These are phyloP conservation scores for Cepaea nemoralis DNA, from an alignment of 1,140 invertebrate genomes.

Conservation along the genomic window DNA sequence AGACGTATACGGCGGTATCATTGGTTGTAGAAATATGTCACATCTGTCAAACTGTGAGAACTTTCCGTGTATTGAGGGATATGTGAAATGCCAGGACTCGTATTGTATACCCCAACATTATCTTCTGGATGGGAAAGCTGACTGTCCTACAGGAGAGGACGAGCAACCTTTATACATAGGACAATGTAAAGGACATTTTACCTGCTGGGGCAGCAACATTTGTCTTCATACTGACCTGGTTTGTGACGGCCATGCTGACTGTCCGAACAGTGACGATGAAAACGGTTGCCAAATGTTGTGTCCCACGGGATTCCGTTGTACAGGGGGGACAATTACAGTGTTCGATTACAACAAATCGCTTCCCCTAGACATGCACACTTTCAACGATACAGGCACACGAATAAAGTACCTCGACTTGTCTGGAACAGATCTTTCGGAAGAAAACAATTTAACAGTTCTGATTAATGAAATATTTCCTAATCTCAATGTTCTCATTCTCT, in stretches of 20 bases:
- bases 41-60: neutral
- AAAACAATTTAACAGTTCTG: neutral
- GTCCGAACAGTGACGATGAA: conserved; percentile 4
- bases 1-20: neutral
- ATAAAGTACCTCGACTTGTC: neutral
- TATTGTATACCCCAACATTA: conserved; percentile 5
- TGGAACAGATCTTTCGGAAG: neutral
- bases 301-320: neutral
- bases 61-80: conserved; percentile 1
- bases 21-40: neutral
- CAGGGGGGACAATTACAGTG: neutral
- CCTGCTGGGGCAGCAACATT: neutral
- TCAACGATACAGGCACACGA: neutral
- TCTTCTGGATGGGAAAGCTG: neutral
- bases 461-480: neutral
- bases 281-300: neutral
- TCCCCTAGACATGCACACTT: neutral
- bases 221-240: neutral
- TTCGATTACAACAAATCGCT: neutral
- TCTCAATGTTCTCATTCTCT: neutral
- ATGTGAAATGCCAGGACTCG: neutral
- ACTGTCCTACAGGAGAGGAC: conserved; percentile 15
- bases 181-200: neutral
- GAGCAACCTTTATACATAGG: neutral
- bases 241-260: conserved; percentile 2